A percentile compares a stretch with the other conserved stretches of the same genome.
phyloP scores from a whole-genome alignment of 1,140 invertebrate genomes.

The Wiebesia pumilae region DNA sequence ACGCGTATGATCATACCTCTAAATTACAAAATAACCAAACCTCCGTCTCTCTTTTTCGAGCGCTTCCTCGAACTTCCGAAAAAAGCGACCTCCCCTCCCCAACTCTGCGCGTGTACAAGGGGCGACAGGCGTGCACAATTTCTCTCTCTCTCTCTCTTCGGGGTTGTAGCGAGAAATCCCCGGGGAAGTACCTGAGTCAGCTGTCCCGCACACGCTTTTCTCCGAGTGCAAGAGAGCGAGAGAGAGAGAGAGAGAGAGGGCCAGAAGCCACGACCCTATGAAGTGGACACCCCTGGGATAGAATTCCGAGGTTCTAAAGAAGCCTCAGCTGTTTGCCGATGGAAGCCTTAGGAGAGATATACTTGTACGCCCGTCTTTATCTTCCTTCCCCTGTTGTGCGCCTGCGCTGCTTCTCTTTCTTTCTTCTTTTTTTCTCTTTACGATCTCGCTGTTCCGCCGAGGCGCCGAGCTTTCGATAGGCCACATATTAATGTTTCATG shows the following conservation, averaged over 20 bases:
- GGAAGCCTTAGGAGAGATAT: conserved; percentile 65
- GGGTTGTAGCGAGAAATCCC: conserved; percentile 47
- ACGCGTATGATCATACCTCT: neutral
- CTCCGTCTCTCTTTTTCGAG: neutral
- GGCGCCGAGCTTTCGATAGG: neutral
- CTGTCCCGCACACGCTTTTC: conserved; percentile 13
- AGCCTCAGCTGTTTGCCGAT: conserved; percentile 72
- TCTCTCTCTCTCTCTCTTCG: neutral
- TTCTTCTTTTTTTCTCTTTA: conserved; percentile 29
- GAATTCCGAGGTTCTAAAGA: conserved; percentile 60
- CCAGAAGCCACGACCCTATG: conserved; percentile 51
- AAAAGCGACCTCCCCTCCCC: neutral
- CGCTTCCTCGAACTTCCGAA: conserved; percentile 7
- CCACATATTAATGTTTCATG: neutral
- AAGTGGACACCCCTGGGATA: conserved; percentile 60
- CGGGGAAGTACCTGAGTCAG: conserved; percentile 58
- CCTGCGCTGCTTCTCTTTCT: conserved; percentile 4
- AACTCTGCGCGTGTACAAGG: neutral
- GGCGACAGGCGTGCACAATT: neutral
- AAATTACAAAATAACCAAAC: conserved; percentile 4
- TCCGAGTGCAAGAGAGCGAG: conserved; percentile 51
- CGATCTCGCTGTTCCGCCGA: neutral
- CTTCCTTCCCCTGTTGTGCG: neutral
- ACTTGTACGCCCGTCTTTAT: conserved; percentile 36
- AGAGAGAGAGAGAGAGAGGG: conserved; percentile 22